These are phyloP conservation scores for Euborellia annulipes DNA, from an alignment of 1,140 invertebrate genomes.

Conservation along the genomic window DNA sequence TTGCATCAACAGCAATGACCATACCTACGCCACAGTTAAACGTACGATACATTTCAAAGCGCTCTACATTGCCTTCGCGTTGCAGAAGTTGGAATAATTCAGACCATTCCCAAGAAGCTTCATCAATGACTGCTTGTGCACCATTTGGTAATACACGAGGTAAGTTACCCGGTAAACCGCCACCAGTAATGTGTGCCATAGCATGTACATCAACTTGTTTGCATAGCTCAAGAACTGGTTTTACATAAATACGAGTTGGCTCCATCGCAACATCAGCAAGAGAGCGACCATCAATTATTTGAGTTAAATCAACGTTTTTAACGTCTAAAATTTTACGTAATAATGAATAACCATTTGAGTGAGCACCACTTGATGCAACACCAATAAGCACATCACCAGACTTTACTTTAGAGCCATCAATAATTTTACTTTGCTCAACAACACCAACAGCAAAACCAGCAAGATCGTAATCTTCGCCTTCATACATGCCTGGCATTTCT, in stretches of 20 bases:
- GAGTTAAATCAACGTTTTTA: neutral
- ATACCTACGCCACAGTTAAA: neutral
- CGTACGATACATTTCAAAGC: neutral
- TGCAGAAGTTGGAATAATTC: neutral
- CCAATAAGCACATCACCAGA: constrained; percentile 40
- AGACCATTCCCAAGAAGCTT: neutral
- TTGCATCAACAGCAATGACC: neutral
- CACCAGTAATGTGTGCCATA: neutral
- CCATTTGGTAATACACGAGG: neutral
- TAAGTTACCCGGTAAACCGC: neutral
- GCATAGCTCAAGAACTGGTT: constrained; percentile 8
- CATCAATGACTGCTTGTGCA: neutral
- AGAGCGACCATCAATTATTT: too few relatives aligned
- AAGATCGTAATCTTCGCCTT: constrained; percentile 37
- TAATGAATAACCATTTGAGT: constrained; percentile 50
- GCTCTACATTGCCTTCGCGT: neutral
- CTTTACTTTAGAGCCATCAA: constrained; percentile 29
- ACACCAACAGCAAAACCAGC: constrained; percentile 47
- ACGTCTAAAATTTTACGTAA: constrained; percentile 37
- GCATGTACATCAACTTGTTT: neutral
- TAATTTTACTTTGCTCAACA: constrained; percentile 29
- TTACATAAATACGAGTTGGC: constrained; percentile 44
- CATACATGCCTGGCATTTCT: constrained; percentile 50
- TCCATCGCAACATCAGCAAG: too few relatives aligned
- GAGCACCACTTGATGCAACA: constrained; percentile 38